These are phyloP conservation scores for Batillaria attramentaria DNA, from an alignment of 1,140 invertebrate species.

Conservation along the genomic window DNA sequence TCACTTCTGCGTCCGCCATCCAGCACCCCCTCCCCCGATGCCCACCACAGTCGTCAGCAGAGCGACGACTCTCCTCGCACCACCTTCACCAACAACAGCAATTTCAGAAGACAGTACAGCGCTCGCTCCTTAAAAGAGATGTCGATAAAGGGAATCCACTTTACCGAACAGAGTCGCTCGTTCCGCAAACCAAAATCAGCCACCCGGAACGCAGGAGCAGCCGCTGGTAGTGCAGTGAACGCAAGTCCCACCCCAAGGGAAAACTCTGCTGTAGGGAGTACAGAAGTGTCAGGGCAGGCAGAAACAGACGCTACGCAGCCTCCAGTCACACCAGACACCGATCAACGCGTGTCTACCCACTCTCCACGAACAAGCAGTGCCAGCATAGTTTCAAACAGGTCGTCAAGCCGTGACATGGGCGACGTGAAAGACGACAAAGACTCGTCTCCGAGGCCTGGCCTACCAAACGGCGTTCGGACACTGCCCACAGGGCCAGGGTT, in stretches of 20 bases:
- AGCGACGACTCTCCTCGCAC: conserved; percentile 24
- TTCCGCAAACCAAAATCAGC: conserved; percentile 42
- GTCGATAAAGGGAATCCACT: conserved; percentile 55
- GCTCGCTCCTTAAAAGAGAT: conserved; percentile 42
- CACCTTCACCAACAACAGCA: conserved; percentile 18
- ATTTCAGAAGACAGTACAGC: conserved; percentile 41
- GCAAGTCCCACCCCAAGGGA: neutral
- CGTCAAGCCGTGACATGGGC: too few relatives aligned
- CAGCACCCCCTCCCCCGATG: conserved; percentile 10
- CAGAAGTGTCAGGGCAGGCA: too few relatives aligned
- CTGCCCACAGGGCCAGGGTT: too few relatives aligned
- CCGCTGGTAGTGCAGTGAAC: neutral
- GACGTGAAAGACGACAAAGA: too few relatives aligned
- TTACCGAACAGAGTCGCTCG: conserved; percentile 58
- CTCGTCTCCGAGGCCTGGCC: too few relatives aligned
- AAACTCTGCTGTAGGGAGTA: neutral
- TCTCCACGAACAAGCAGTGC: too few relatives aligned
- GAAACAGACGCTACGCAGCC: neutral
- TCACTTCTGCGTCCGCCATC: conserved; percentile 22
- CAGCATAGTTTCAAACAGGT: too few relatives aligned
- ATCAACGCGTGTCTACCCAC: neutral
- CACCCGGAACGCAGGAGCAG: conserved; percentile 8
- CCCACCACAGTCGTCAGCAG: conserved; percentile 23
- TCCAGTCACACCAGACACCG: neutral
- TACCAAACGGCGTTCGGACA: too few relatives aligned